These are phyloP conservation scores for Nematolebias whitei DNA, from an alignment of 2,113 vertebrate species.

Conservation along the genomic window DNA sequence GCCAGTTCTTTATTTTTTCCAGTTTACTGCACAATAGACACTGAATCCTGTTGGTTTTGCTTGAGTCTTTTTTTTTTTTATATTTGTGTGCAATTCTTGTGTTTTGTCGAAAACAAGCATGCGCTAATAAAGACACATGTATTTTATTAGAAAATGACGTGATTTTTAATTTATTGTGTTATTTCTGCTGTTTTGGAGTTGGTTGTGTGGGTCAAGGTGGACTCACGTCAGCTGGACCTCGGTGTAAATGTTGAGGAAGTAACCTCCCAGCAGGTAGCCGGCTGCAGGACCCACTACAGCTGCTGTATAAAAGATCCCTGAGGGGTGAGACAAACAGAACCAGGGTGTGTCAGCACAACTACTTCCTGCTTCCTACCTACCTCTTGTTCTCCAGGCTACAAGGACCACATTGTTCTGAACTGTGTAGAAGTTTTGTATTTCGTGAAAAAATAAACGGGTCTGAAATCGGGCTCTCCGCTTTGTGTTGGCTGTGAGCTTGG, in stretches of 20 bases:
- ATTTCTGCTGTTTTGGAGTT: neutral
- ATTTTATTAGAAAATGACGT: too few species aligned
- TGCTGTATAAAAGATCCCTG: conserved; percentile 94
- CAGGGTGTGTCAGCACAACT: conserved; percentile 36
- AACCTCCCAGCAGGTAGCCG: conserved; percentile 93
- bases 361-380: conserved; percentile 47
- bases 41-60: too few species aligned
- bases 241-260: conserved; percentile 92
- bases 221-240: conserved; percentile 89
- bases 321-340: conserved; percentile 17
- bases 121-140: too few species aligned
- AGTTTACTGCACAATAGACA: too few species aligned
- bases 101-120: too few species aligned
- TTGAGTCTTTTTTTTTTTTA: too few species aligned
- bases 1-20: too few species aligned
- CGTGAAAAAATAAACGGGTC: neutral
- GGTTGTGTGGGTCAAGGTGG: neutral
- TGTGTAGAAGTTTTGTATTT: conserved; percentile 4
- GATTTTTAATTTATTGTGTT: neutral
- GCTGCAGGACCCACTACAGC: conserved; percentile 94
- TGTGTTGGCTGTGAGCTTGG: neutral
- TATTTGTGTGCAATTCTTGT: too few species aligned
- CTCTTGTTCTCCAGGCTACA: conserved; percentile 37
- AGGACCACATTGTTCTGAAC: conserved; percentile 44
- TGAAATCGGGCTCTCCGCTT: neutral